These are phyloP conservation scores for Chrysomela aeneicollis DNA, from an alignment of 2,888 invertebrate species.

Conservation along the genomic window DNA sequence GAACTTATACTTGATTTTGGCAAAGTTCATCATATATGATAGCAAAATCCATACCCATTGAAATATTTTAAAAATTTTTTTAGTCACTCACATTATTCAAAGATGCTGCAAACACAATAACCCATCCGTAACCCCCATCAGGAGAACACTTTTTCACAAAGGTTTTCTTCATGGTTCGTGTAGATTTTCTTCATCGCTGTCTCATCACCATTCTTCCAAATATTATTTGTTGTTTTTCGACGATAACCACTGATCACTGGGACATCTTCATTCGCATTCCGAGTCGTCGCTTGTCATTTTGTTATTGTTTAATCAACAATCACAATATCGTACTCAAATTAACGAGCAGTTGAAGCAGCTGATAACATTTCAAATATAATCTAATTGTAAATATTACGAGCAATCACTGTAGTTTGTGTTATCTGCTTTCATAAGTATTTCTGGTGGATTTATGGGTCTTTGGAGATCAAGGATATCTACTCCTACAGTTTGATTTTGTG, in stretches of 20 bases:
- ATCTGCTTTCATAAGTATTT: background rate
- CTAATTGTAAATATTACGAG: background rate
- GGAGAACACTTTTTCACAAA: constrained; percentile 62
- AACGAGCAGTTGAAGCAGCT: constrained; percentile 11
- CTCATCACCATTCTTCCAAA: background rate
- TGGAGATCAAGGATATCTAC: background rate
- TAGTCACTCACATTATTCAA: constrained; percentile 71
- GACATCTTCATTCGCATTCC: background rate
- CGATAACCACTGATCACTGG: background rate
- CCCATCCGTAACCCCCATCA: constrained; percentile 74
- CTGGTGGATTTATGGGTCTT: constrained; percentile 1
- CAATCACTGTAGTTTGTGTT: background rate
- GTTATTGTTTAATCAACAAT: constrained; percentile 15
- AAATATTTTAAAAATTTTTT: too few species aligned
- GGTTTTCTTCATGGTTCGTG: constrained; percentile 20
- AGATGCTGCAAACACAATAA: constrained; percentile 68
- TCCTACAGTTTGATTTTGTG: background rate
- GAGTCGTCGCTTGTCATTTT: background rate
- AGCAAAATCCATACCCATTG: too few species aligned
- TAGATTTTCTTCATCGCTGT: background rate
- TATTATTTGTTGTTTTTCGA: background rate
- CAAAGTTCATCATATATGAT: too few species aligned
- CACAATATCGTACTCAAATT: constrained; percentile 15
- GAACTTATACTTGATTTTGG: too few species aligned
- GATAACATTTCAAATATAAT: constrained; percentile 15